phyloP scores from a whole-genome alignment of 1,140 invertebrate species.

The Trialeurodes vaporariorum region DNA sequence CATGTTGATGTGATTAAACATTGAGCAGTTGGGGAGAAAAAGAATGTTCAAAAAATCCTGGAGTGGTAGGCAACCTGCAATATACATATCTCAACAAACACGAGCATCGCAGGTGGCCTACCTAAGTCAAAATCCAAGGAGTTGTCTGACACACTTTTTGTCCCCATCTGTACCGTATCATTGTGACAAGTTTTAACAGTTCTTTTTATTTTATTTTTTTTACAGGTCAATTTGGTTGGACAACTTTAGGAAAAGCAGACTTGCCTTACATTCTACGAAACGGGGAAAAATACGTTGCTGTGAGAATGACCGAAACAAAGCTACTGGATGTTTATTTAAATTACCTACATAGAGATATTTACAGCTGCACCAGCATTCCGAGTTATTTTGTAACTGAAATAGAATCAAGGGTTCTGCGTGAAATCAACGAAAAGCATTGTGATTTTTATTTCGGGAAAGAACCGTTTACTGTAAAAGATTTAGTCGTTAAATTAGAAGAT shows the following conservation, averaged over 20 bases:
- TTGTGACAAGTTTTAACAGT: too few relatives aligned
- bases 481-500: constrained; percentile 76
- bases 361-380: constrained; percentile 75
- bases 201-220: too few relatives aligned
- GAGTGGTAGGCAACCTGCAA: too few relatives aligned
- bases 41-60: too few relatives aligned
- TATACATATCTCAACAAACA: too few relatives aligned
- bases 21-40: too few relatives aligned
- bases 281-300: constrained; percentile 71
- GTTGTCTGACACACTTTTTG: too few relatives aligned
- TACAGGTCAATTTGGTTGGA: constrained; percentile 79
- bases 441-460: constrained; percentile 80
- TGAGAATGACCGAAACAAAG: constrained; percentile 81
- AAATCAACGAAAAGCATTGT: constrained; percentile 87
- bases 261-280: constrained; percentile 78
- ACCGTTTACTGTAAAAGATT: constrained; percentile 76
- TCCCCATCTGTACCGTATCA: too few relatives aligned
- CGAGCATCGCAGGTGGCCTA: too few relatives aligned
- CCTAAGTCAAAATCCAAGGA: too few relatives aligned
- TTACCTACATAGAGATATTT: constrained; percentile 69
- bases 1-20: too few relatives aligned
- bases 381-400: constrained; percentile 87
- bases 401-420: constrained; percentile 79
- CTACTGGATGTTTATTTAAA: constrained; percentile 73
- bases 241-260: constrained; percentile 65